Percentiles rank a stretch among this genome's conserved stretches.
Conservation (phyloP, 2,888 invertebrate genomes). For the Cerceris ruficornis region DNA sequence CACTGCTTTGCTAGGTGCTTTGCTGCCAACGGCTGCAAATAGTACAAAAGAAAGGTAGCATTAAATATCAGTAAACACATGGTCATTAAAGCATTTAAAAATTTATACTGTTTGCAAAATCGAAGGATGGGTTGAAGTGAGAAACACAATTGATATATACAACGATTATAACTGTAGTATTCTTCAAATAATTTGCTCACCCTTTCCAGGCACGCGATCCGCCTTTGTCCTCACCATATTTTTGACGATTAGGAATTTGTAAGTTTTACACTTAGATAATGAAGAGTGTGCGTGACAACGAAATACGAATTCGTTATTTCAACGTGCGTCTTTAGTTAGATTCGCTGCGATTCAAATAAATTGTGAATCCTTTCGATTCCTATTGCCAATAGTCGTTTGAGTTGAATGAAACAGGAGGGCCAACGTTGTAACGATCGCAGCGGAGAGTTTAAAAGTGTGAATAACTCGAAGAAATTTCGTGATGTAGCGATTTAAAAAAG, state of each 20-base stretch:
- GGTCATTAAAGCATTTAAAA: background rate
- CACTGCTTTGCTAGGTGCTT: slow-evolving; percentile 62
- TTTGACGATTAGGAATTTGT: background rate
- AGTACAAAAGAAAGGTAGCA: background rate
- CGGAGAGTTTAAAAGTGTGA: no score
- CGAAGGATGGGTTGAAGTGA: background rate
- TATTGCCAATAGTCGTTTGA: background rate
- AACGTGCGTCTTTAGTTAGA: background rate
- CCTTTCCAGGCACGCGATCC: slow-evolving; percentile 63
- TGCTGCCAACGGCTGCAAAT: slow-evolving; percentile 65
- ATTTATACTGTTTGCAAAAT: background rate
- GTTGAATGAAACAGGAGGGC: background rate
- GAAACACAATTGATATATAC: no score
- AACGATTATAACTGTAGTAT: no score
- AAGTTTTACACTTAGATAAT: background rate
- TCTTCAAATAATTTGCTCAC: slow-evolving; percentile 32
- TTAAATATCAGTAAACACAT: background rate
- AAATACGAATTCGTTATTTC: background rate
- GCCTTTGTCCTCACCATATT: slow-evolving; percentile 66
- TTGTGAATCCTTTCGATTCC: background rate
- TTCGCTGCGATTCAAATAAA: background rate
- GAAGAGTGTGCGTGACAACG: background rate
- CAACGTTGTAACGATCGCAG: background rate
- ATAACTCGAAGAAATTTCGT: no score
- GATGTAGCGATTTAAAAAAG: no score